A percentile compares a stretch with the other conserved stretches of the same genome.
These are phyloP conservation scores for Arenaria interpres DNA, from an alignment of 2,113 vertebrate species.

Conservation along the genomic window DNA sequence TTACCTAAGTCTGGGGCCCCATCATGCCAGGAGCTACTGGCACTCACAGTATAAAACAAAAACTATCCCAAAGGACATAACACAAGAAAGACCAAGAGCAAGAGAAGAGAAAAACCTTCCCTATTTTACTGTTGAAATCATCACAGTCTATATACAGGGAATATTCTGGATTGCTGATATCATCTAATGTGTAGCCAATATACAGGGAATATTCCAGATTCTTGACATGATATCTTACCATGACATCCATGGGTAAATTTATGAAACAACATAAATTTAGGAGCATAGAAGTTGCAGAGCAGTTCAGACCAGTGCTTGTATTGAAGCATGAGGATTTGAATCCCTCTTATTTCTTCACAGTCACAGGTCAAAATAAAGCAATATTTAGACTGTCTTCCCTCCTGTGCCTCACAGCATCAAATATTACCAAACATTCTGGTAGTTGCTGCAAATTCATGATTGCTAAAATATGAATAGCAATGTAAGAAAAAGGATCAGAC, in stretches of 20 bases:
- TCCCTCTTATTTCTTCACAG: neutral
- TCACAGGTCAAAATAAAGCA: neutral
- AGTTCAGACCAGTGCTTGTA: neutral
- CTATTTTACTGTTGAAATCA: neutral
- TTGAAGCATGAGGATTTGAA: neutral
- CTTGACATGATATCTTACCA: neutral
- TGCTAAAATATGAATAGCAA: neutral
- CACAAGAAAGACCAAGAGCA: neutral
- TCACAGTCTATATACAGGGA: neutral
- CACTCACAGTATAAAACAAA: neutral
- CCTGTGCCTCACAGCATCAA: neutral
- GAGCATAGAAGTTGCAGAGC: neutral
- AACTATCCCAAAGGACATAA: neutral
- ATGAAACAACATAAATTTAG: neutral
- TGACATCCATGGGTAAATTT: neutral
- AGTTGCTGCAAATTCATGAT: neutral
- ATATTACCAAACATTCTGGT: neutral
- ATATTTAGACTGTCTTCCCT: neutral
- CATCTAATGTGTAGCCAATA: neutral
- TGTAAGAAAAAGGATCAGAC: conserved; percentile 37
- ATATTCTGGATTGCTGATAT: neutral
- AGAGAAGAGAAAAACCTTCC: neutral
- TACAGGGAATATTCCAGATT: neutral
- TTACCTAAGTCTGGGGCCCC: neutral
- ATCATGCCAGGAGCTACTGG: neutral